Evolutionary conservation across 2,113 vertebrate genomes (phyloP).

Genomic region (Aramus guarauna): DNA sequence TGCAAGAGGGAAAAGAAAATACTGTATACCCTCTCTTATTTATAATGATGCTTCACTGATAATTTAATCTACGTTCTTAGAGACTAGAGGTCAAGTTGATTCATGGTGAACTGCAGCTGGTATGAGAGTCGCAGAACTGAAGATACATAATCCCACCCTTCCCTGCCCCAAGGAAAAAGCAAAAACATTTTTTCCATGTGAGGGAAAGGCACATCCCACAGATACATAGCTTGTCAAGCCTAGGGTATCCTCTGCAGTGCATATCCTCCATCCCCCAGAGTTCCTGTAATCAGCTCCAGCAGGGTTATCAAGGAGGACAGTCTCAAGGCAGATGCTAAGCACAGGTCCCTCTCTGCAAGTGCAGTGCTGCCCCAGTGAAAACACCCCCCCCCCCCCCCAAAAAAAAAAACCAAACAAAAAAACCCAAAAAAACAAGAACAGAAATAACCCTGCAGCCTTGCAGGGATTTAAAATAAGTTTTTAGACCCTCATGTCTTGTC

Average conservation of each 20-base stretch:
- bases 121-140: background rate
- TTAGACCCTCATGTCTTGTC: background rate
- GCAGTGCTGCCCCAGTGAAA: background rate
- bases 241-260: background rate
- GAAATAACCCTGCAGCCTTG: background rate
- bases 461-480: background rate
- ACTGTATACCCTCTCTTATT: background rate
- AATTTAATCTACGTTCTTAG: background rate
- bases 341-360: background rate
- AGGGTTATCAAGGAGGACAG: background rate
- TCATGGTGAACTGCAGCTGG: background rate
- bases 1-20: background rate
- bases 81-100: background rate
- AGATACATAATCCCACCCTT: background rate
- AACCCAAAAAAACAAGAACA: background rate
- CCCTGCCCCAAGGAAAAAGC: background rate
- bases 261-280: background rate
- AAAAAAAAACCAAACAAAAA: no score
- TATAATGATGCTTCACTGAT: background rate
- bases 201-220: background rate
- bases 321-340: background rate
- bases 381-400: background rate
- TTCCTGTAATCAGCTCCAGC: background rate
- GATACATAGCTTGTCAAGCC: background rate
- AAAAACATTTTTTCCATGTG: background rate